Evolutionary conservation across 37 sponge, comb jelly and placozoan species (phyloP).

Genomic region (Diacarnus erythraeanus): DNA sequence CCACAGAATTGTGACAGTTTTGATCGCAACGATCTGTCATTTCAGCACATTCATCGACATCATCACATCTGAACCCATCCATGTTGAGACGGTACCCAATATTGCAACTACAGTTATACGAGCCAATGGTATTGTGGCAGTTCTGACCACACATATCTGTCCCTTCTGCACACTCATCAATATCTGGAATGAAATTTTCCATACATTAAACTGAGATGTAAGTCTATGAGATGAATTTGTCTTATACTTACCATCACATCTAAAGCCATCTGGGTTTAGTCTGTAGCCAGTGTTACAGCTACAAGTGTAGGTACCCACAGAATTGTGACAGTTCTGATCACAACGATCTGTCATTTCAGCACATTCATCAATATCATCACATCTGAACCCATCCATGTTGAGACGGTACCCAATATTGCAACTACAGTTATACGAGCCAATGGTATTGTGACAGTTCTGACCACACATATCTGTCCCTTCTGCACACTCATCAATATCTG

Average conservation of each 20-base stretch:
- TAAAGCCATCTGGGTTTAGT: not conserved
- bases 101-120: not conserved
- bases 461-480: not conserved
- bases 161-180: not conserved
- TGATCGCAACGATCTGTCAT: not conserved
- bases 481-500: slow-evolving; percentile 10
- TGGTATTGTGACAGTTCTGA: not conserved
- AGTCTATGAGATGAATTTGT: not conserved
- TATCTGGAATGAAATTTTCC: not conserved
- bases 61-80: not conserved
- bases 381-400: not conserved
- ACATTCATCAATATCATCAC: slow-evolving; percentile 7
- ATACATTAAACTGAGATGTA: no score
- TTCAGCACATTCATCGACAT: not conserved
- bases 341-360: not conserved
- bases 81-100: not conserved
- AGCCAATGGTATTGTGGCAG: not conserved
- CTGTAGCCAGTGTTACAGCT: not conserved
- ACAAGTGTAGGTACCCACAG: not conserved
- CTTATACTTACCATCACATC: slow-evolving; percentile 1
- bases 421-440: not conserved
- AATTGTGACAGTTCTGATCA: not conserved
- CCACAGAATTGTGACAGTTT: not conserved
- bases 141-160: not conserved
- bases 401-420: not conserved